A percentile compares a stretch with the other conserved stretches of the same genome.
Evolutionary conservation across 2,888 invertebrate genomes (phyloP).

Genomic region (Netelia melanura): DNA sequence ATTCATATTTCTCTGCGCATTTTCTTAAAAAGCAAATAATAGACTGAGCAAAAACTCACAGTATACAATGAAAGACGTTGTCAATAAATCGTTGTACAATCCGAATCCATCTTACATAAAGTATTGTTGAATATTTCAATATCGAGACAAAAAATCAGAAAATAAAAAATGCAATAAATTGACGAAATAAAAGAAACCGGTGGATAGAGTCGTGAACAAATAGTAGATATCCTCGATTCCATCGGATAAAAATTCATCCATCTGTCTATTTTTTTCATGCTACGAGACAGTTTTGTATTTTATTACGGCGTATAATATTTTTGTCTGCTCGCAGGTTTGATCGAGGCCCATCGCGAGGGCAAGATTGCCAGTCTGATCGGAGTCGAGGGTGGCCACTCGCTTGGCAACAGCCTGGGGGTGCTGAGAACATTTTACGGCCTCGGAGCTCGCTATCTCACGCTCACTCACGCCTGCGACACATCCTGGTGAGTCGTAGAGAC

Average conservation of each 20-base stretch:
- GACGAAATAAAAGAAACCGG: too few species aligned
- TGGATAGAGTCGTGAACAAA: background rate
- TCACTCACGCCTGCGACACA: conserved; percentile 96
- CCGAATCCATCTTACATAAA: too few species aligned
- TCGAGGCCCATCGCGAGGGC: conserved; percentile 89
- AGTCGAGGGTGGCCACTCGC: conserved; percentile 96
- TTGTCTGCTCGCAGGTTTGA: conserved; percentile 87
- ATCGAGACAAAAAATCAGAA: background rate
- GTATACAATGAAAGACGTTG: too few species aligned
- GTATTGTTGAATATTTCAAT: too few species aligned
- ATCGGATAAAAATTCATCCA: background rate
- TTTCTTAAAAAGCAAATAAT: background rate
- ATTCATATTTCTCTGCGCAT: background rate
- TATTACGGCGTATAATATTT: conserved; percentile 30
- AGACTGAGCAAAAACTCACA: too few species aligned
- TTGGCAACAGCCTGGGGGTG: conserved; percentile 95
- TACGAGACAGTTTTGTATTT: conserved; percentile 17
- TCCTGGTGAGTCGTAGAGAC: conserved; percentile 88
- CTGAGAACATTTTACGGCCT: conserved; percentile 95
- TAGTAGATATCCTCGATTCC: background rate
- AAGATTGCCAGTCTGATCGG: conserved; percentile 95
- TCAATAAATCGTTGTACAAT: too few species aligned
- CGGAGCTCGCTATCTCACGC: conserved; percentile 94
- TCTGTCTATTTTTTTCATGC: background rate
- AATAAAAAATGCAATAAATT: background rate